phyloP scores from a whole-genome alignment of 2,113 vertebrate genomes.

The Chloroceryle aenea region DNA sequence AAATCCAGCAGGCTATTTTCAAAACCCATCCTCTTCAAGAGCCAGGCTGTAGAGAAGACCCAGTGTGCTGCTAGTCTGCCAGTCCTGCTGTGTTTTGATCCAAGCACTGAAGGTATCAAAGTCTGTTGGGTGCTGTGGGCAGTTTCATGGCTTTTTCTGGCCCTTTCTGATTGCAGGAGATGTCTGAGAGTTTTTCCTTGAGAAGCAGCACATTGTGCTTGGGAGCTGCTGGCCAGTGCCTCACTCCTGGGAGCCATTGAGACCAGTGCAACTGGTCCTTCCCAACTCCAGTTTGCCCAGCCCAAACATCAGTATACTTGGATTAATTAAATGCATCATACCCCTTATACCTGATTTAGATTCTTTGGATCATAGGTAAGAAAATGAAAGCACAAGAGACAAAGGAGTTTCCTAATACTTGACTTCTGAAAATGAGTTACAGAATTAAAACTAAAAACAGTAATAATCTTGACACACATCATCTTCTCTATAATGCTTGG shows the following conservation, averaged over 20 bases:
- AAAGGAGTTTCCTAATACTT: neutral
- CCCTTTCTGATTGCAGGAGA: neutral
- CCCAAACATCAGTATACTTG: neutral
- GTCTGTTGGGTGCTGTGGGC: neutral
- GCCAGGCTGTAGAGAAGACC: neutral
- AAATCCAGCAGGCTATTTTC: neutral
- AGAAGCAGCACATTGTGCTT: accelerated
- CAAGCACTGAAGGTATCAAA: neutral
- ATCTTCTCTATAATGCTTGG: neutral
- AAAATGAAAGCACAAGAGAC: neutral
- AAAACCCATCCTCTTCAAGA: neutral
- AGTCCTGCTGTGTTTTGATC: neutral
- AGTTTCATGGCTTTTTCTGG: neutral
- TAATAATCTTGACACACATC: neutral
- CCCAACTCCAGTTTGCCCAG: neutral
- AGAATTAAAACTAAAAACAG: neutral
- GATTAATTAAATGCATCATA: neutral
- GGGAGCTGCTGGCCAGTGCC: neutral
- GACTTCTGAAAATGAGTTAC: neutral
- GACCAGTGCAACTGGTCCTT: neutral
- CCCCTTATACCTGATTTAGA: neutral
- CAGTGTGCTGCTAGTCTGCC: neutral
- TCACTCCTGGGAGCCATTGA: neutral
- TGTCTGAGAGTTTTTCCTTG: neutral
- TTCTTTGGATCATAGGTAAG: neutral